These are phyloP conservation scores for Propithecus deckenii DNA, from an alignment of 2,797 vertebrate genomes.

Conservation along the genomic window DNA sequence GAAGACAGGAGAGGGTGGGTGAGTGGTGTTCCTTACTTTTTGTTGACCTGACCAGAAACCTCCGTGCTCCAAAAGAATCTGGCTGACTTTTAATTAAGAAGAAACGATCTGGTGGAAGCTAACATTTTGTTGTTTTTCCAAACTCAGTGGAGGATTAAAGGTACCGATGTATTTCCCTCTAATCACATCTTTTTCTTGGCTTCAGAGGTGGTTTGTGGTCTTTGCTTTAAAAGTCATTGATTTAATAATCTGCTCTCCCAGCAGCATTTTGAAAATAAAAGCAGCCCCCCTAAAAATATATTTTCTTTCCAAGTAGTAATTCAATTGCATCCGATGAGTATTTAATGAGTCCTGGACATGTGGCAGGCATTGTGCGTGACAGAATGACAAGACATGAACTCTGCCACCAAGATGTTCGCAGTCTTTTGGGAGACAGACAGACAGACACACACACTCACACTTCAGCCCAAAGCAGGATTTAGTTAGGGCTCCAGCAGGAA, in stretches of 20 bases:
- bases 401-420: neutral
- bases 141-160: conserved; percentile 48
- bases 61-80: conserved; percentile 24
- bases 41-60: conserved; percentile 69
- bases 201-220: conserved; percentile 58
- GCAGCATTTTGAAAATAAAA: conserved; percentile 43
- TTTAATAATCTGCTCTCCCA: conserved; percentile 39
- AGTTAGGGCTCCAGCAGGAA: neutral
- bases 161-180: conserved; percentile 24
- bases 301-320: conserved; percentile 21
- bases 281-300: neutral
- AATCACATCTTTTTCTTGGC: conserved; percentile 60
- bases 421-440: neutral
- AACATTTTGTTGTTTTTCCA: conserved; percentile 55
- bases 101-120: conserved; percentile 51
- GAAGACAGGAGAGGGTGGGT: neutral
- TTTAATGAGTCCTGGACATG: neutral
- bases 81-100: conserved; percentile 71
- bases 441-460: accelerated
- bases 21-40: neutral
- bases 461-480: neutral
- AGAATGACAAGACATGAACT: neutral
- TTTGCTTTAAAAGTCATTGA: conserved; percentile 21
- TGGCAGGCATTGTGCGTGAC: neutral
- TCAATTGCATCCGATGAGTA: neutral